Conservation (phyloP, 2,888 invertebrate species). For the Agonopterix arenella region DNA sequence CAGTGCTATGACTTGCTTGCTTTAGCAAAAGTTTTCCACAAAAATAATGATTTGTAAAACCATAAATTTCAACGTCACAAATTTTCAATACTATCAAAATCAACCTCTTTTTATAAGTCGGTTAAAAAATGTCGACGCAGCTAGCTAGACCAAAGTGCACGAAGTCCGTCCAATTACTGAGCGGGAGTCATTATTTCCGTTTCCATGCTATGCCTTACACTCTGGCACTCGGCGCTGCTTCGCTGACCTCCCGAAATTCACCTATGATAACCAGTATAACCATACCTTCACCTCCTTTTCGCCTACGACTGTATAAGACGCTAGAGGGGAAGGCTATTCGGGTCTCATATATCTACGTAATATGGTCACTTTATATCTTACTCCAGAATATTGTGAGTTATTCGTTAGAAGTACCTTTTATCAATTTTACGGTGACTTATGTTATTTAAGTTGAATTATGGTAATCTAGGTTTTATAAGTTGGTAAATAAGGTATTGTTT, state of each 20-base stretch:
- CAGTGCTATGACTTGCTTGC: too few relatives aligned
- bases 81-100: too few relatives aligned
- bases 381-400: conserved; percentile 35
- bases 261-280: conserved; percentile 31
- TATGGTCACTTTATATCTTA: conserved; percentile 29
- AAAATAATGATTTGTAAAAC: too few relatives aligned
- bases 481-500: background rate
- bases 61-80: too few relatives aligned
- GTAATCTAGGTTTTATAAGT: background rate
- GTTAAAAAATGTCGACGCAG: conserved; percentile 1
- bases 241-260: conserved; percentile 57
- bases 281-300: conserved; percentile 19
- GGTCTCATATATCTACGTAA: conserved; percentile 11
- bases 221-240: conserved; percentile 41
- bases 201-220: conserved; percentile 51
- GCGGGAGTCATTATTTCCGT: conserved; percentile 71
- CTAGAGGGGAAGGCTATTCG: background rate
- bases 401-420: conserved; percentile 33
- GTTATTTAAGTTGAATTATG: conserved; percentile 8
- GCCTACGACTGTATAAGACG: background rate
- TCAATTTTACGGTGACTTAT: conserved; percentile 23
- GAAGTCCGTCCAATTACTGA: conserved; percentile 65
- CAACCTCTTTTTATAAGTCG: too few relatives aligned
- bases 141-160: conserved; percentile 28
- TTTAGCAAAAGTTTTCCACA: too few relatives aligned